Evolutionary conservation across 2,888 invertebrate species (phyloP).

Genomic region (Aphrophora alni): DNA sequence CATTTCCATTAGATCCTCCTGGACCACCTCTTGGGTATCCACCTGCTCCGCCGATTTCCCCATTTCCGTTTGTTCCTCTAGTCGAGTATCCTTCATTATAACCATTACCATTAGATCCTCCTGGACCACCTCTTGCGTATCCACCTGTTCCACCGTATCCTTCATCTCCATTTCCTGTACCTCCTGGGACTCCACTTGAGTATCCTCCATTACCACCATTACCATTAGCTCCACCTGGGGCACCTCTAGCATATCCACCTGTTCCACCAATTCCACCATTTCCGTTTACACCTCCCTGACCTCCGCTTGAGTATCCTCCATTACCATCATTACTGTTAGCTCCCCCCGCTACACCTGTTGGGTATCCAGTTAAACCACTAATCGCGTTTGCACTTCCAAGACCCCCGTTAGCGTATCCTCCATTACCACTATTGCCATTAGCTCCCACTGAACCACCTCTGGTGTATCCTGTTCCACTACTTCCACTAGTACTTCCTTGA

Average conservation of each 20-base stretch:
- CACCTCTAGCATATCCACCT: neutral
- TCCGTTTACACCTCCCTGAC: neutral
- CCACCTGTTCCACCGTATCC: neutral
- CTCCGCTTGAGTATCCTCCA: neutral
- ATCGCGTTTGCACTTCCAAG: too few relatives aligned
- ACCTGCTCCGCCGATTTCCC: too few relatives aligned
- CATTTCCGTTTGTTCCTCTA: neutral
- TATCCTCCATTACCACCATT: neutral
- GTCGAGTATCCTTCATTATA: neutral
- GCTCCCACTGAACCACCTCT: neutral
- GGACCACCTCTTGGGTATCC: neutral
- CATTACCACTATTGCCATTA: too few relatives aligned
- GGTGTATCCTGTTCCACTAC: neutral
- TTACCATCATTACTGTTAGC: neutral
- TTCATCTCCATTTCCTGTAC: neutral
- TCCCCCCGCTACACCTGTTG: neutral
- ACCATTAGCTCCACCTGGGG: neutral
- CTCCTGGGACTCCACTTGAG: neutral
- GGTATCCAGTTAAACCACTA: neutral
- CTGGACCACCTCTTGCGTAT: slow-evolving; percentile 11
- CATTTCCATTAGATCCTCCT: neutral
- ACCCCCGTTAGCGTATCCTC: too few relatives aligned
- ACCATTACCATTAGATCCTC: neutral
- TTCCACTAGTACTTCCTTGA: neutral
- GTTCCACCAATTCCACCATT: neutral